A percentile compares a stretch with the other conserved stretches of the same genome.
Conservation (phyloP, 1,140 invertebrate genomes). For the Pogonomyrmex barbatus region DNA sequence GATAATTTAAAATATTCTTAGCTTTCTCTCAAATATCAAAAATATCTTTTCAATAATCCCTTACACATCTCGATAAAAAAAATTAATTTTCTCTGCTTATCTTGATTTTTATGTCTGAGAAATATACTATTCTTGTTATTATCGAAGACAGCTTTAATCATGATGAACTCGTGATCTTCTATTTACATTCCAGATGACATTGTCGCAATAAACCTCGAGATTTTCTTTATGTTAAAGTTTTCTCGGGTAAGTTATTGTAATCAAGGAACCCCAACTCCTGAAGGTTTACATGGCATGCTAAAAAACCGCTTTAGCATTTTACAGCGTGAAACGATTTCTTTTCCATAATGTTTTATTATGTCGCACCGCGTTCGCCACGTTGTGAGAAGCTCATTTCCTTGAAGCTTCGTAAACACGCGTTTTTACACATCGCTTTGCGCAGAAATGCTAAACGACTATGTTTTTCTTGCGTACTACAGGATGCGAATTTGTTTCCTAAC, state of each 20-base stretch:
- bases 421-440: slow-evolving; percentile 8
- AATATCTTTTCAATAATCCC: not conserved
- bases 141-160: slow-evolving; percentile 8
- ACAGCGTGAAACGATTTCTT: slow-evolving; percentile 36
- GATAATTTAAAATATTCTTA: not conserved
- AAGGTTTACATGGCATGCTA: not conserved
- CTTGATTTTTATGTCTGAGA: not conserved
- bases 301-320: slow-evolving; percentile 33
- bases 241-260: not conserved
- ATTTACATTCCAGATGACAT: slow-evolving; percentile 9
- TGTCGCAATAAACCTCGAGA: slow-evolving; percentile 30
- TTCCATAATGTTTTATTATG: slow-evolving; percentile 41
- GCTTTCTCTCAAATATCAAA: not conserved
- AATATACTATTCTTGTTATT: not conserved
- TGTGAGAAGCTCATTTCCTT: slow-evolving; percentile 41
- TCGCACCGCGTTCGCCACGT: not conserved
- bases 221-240: slow-evolving; percentile 14
- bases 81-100: not conserved
- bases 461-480: slow-evolving; percentile 21
- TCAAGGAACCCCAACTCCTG: not conserved
- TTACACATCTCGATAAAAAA: not conserved
- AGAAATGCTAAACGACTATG: slow-evolving; percentile 14
- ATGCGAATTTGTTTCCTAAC: slow-evolving; percentile 45
- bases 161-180: not conserved
- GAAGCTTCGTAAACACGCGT: slow-evolving; percentile 21